Conservation (phyloP, 1,140 invertebrate genomes). For the Steinernema feltiae region DNA sequence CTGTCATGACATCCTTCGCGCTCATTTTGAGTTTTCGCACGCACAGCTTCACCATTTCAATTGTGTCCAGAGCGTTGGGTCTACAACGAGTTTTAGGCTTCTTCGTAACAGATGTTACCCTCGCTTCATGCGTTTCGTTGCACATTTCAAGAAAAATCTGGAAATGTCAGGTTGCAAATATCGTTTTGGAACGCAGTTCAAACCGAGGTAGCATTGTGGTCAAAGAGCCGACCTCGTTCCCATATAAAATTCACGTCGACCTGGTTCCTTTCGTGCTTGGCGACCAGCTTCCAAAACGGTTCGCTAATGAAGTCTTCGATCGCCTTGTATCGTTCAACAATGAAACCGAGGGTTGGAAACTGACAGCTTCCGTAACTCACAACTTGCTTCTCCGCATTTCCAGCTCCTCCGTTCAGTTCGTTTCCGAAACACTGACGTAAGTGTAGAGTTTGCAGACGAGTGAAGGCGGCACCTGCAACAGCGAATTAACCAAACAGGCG, state of each 20-base stretch:
- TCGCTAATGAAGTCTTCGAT: conserved; percentile 81
- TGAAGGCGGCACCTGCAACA: conserved; percentile 83
- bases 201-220: conserved; percentile 77
- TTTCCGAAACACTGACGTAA: conserved; percentile 62
- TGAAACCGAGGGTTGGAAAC: conserved; percentile 93
- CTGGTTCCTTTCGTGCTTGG: conserved; percentile 35
- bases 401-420: conserved; percentile 58
- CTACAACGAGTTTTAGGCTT: conserved; percentile 94
- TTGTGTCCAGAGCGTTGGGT: conserved; percentile 86
- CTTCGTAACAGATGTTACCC: conserved; percentile 72
- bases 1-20: conserved; percentile 75
- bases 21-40: conserved; percentile 83
- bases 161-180: conserved; percentile 55
- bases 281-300: conserved; percentile 79
- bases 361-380: conserved; percentile 97
- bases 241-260: conserved; percentile 73
- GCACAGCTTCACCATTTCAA: conserved; percentile 82
- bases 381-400: conserved; percentile 64
- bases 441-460: conserved; percentile 90
- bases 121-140: conserved; percentile 70
- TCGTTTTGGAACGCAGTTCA: conserved; percentile 66
- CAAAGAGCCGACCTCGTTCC: conserved; percentile 80
- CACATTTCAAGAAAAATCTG: conserved; percentile 49
- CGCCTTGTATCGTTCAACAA: conserved; percentile 84
- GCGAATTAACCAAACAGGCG: not conserved